Conservation (phyloP, 2,888 invertebrate genomes). For the Xanthorhoe designata region DNA sequence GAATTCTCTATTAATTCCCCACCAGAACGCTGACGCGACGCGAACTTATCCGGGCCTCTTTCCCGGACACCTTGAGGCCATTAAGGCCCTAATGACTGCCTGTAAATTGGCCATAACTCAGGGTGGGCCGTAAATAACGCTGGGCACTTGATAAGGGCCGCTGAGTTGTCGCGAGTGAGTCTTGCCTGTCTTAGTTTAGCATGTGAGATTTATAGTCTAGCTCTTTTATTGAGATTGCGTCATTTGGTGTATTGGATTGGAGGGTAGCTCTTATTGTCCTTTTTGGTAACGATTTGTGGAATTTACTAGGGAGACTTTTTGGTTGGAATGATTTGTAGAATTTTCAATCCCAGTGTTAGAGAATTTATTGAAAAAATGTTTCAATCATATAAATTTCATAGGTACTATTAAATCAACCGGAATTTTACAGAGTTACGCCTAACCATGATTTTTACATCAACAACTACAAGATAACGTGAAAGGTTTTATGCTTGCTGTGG, state of each 20-base stretch:
- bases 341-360: no score
- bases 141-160: constrained; percentile 80
- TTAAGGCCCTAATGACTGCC: constrained; percentile 84
- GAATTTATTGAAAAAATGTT: no score
- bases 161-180: constrained; percentile 76
- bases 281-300: neutral
- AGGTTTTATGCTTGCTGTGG: no score
- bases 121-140: constrained; percentile 79
- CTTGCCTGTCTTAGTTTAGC: constrained; percentile 80
- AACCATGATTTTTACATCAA: no score
- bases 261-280: constrained; percentile 23
- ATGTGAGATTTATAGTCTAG: constrained; percentile 73
- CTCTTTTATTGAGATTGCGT: constrained; percentile 45
- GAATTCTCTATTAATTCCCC: constrained; percentile 34
- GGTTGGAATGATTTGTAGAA: no score
- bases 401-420: no score
- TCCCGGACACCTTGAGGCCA: constrained; percentile 82
- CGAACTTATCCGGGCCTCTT: constrained; percentile 76
- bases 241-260: constrained; percentile 27
- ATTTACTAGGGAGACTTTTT: neutral
- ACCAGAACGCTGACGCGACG: constrained; percentile 66
- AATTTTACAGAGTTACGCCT: no score
- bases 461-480: no score
- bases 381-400: no score
- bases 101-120: constrained; percentile 86